phyloP scores from a whole-genome alignment of 1,140 invertebrate species.

The Adelges cooleyi region DNA sequence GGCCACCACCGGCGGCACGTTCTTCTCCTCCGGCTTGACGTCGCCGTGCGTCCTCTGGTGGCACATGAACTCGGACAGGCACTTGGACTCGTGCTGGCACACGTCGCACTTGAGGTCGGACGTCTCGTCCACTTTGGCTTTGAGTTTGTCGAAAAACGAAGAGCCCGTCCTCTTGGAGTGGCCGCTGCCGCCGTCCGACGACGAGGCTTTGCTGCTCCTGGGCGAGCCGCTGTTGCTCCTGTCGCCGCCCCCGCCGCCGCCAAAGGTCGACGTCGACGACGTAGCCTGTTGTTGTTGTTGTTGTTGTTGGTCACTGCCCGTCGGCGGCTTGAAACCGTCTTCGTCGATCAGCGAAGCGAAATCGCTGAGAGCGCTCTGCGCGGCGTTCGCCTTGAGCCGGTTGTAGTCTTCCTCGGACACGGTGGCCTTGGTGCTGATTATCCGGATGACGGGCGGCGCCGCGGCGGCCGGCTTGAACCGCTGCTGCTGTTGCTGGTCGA shows the following conservation, averaged over 20 bases:
- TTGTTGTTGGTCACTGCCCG: slow-evolving; percentile 20
- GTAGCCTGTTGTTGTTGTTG: no score
- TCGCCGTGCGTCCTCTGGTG: slow-evolving; percentile 48
- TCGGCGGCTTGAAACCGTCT: slow-evolving; percentile 32
- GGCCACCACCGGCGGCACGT: slow-evolving; percentile 36
- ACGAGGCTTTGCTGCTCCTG: not conserved
- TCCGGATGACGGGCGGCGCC: not conserved
- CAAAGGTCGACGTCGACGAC: not conserved
- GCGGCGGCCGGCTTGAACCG: not conserved
- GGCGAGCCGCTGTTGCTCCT: not conserved
- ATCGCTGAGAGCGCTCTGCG: slow-evolving; percentile 40
- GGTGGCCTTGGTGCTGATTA: slow-evolving; percentile 8
- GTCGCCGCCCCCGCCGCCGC: not conserved
- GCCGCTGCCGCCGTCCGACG: slow-evolving; percentile 26
- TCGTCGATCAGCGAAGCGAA: slow-evolving; percentile 41
- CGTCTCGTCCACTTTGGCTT: slow-evolving; percentile 50
- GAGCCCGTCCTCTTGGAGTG: slow-evolving; percentile 35
- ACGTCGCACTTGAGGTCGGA: slow-evolving; percentile 54
- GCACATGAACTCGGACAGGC: slow-evolving; percentile 63
- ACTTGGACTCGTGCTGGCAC: slow-evolving; percentile 70
- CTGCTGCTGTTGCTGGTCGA: slow-evolving; percentile 36
- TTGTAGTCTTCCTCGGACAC: slow-evolving; percentile 29
- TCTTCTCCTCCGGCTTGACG: slow-evolving; percentile 30
- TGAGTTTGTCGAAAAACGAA: slow-evolving; percentile 69
- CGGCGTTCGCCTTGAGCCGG: not conserved